Base-by-base conservation (phyloP, 2,888 invertebrate species). In the Drosophila koepferae region DNA sequence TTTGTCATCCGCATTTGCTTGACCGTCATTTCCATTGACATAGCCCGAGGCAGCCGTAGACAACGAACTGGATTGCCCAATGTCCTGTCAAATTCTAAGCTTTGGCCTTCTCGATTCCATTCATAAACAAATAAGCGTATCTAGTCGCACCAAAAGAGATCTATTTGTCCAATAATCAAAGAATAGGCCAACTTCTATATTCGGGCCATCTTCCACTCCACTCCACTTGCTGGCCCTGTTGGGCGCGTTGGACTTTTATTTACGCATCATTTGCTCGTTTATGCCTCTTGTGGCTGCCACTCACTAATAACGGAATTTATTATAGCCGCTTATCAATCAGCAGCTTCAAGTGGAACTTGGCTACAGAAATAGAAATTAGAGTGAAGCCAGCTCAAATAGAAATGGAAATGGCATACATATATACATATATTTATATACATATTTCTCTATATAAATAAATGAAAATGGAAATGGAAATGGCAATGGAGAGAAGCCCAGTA, bases 291-390 rank as follows among this genome's bases (percentile, higher is more conserved):
- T 51, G 53, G 44, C 56, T 48, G 59, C 38, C 62, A 44, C 60
- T 68, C 78, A 54, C 79, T 78, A 81, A 86, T 82, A 86, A 76
- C 79, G 69, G 63, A 69, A 81, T 86, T 82, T 76, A 76, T 86
- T 79, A 82, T 81, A 61, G 81, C 63, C 56, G 76, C 86, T 79
- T 82, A 86, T 82, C 82, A 86, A 86, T 82, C 82, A 82, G 70
- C 59, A 51, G 72, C 71, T 63, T 78, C 75, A 60, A 82, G 75
- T 82, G 85, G 71, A 77, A 67, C 56, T 56, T 20, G 36, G 43
- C 41, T 43, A 56, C 56, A 56, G 43, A 68, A 65, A 63, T 20
- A 63, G 38, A 38, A 46, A 46, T 46, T 43, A 16, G 36, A 16
- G 34, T 16, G 43, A 18, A 36, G 46, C 51, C 18, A 51, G 34